A percentile compares a stretch with the other conserved stretches of the same genome.
Conservation (phyloP, 2,888 invertebrate genomes). For the Tribolium freemani region DNA sequence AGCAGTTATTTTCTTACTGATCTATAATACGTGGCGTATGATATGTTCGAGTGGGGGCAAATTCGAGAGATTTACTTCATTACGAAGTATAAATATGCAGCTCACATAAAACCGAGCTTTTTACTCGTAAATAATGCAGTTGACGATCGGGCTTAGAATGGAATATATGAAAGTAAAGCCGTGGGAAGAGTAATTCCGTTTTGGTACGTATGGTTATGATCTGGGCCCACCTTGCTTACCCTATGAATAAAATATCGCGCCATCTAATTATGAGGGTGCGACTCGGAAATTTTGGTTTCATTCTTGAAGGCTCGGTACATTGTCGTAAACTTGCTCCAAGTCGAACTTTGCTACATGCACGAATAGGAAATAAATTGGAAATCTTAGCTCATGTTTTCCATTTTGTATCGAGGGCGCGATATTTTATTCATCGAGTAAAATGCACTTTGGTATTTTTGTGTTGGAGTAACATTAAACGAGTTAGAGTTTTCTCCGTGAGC, state of each 20-base stretch:
- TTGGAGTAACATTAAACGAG: conserved; percentile 24
- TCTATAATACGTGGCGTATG: background rate
- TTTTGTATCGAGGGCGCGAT: conserved; percentile 22
- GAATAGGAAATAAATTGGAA: conserved; percentile 26
- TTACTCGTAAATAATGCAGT: conserved; percentile 50
- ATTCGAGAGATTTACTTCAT: conserved; percentile 39
- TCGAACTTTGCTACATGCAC: background rate
- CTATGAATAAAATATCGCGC: conserved; percentile 26
- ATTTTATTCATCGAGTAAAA: conserved; percentile 33
- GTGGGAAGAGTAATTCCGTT: conserved; percentile 18
- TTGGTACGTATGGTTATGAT: conserved; percentile 23
- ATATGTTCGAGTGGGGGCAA: conserved; percentile 9
- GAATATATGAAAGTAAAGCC: conserved; percentile 47
- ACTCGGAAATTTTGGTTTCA: background rate
- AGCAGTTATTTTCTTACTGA: background rate
- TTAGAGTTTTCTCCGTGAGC: conserved; percentile 21
- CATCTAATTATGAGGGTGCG: conserved; percentile 20
- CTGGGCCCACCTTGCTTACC: conserved; percentile 12
- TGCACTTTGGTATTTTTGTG: conserved; percentile 32
- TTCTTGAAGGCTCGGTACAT: background rate
- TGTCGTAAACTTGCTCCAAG: background rate
- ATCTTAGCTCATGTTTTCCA: conserved; percentile 25
- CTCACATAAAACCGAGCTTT: conserved; percentile 46
- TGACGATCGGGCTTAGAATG: conserved; percentile 49
- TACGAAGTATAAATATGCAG: conserved; percentile 46